A percentile compares a stretch with the other conserved stretches of the same genome.
Conservation (phyloP, 2,113 vertebrate genomes). For the Fregata magnificens region DNA sequence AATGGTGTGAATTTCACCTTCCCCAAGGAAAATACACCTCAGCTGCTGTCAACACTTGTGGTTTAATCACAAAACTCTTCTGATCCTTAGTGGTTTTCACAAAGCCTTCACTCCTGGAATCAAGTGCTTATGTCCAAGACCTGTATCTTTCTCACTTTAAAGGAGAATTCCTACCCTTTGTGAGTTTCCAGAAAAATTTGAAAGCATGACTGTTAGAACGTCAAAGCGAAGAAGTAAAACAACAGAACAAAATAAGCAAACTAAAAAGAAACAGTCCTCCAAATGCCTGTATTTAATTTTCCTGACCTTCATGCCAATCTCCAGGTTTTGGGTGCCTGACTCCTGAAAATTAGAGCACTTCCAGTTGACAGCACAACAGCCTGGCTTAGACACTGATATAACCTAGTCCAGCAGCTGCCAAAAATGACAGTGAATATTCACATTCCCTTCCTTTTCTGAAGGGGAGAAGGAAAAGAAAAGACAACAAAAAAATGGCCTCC, state of each 20-base stretch:
- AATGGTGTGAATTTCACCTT: neutral
- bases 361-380: slow-evolving; percentile 9
- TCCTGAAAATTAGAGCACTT: neutral
- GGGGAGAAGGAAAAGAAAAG: neutral
- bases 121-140: neutral
- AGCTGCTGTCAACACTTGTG: neutral
- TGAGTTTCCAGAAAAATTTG: neutral
- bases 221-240: neutral
- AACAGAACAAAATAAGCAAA: neutral
- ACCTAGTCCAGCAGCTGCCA: neutral
- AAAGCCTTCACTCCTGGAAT: neutral
- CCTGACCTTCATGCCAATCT: neutral
- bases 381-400: neutral
- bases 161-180: neutral
- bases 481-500: neutral
- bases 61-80: neutral
- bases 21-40: neutral
- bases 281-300: neutral
- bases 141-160: neutral
- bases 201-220: neutral
- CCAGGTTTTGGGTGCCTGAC: slow-evolving; percentile 8
- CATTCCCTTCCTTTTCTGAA: neutral
- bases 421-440: neutral
- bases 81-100: neutral
- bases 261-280: neutral